A percentile compares a stretch with the other conserved stretches of the same genome.
Evolutionary conservation across 1,140 invertebrate species (phyloP).

Genomic region (Calliopsis andreniformis): DNA sequence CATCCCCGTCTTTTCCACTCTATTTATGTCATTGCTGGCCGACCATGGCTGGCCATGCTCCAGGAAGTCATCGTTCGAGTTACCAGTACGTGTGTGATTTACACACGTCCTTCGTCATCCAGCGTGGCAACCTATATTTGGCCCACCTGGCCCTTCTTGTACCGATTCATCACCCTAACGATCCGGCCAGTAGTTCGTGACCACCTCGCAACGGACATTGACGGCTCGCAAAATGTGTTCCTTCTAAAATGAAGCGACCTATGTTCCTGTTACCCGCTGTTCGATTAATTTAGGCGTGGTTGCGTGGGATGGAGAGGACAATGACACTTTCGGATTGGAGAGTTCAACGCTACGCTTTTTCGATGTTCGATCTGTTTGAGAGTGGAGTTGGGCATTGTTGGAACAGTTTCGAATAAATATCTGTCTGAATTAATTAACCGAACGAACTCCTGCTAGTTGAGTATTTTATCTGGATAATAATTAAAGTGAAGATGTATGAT

Average conservation of each 20-base stretch:
- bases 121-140: constrained; percentile 11
- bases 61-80: constrained; percentile 32
- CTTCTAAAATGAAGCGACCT: constrained; percentile 1
- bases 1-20: background rate
- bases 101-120: constrained; percentile 32
- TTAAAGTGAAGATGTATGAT: no score
- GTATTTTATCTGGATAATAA: no score
- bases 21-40: background rate
- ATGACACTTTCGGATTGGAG: no score
- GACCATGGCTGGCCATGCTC: background rate
- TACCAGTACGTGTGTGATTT: constrained; percentile 40
- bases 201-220: constrained; percentile 8
- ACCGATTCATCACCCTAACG: constrained; percentile 41
- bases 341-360: no score
- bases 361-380: no score
- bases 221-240: constrained; percentile 8
- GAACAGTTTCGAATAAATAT: no score
- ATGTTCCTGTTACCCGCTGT: background rate
- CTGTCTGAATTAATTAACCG: no score
- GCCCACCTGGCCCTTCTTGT: constrained; percentile 17
- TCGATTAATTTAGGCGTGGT: background rate
- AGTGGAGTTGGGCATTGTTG: no score
- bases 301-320: background rate
- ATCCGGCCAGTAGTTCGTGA: constrained; percentile 7
- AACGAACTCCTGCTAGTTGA: no score